Base-by-base conservation (phyloP, 2,888 invertebrate genomes). In the Hirtodrosophila trivittata region DNA sequence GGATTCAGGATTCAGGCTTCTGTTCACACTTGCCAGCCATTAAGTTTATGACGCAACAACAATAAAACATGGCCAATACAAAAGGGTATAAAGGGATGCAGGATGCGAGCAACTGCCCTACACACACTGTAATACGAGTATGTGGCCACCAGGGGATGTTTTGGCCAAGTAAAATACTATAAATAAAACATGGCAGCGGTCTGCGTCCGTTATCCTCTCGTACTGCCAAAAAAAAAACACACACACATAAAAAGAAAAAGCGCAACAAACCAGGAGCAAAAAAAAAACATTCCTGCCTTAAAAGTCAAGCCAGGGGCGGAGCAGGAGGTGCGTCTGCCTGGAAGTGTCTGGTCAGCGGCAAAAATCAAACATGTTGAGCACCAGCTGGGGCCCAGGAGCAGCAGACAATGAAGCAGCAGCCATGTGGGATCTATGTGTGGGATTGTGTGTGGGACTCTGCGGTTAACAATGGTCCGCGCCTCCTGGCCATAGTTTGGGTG, bases 21-120 rank as follows among this genome's bases (percentile, higher is more conserved):
- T 74, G 71, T 82, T 83, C 83, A 83, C 83, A 85, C 83, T 82
- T 75, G 85, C 75, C 80, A 66, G 62, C 80, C 82, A 83, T 83
- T 85, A 85, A 83, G 83, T 83, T 83, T 83, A 83, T 83, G 80
- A 85, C 82, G 80, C 85, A 83, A 78, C 80, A 82, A 80, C 82
- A 82, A 71, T 82, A 77, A 83, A 83, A 75, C 82, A 71, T 69
- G 75, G 21, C 67, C 66, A 64, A 71, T 63, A 66, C 66, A 75
- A 63, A 68, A 66, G 68, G 75, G 68, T 9, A 66, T 62, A 57
- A 49, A 51, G 21, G 21, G 25, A 52, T 16, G 46, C 46, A 43
- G 51, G 30, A 43, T 64, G 54, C 54, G 54, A 65, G 41, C 47
- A 54, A 14, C 9, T 33, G 32, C 28, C 13, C 6, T 60, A 10